A percentile compares a stretch with the other conserved stretches of the same genome.
Conservation (phyloP, 2,113 vertebrate species). For the Caranx melampygus region DNA sequence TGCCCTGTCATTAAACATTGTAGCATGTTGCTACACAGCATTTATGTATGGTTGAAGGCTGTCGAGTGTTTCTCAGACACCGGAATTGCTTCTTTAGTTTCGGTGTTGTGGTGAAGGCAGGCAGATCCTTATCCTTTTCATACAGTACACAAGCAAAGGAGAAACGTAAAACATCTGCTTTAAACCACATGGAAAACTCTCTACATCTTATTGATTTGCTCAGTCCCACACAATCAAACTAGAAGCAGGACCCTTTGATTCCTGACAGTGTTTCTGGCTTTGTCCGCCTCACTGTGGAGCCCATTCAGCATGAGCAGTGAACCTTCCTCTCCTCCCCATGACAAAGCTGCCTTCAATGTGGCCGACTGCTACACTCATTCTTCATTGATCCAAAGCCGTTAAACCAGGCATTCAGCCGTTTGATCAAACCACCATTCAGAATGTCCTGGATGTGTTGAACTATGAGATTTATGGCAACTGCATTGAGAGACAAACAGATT, state of each 20-base stretch:
- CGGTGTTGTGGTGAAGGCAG: constrained; percentile 47
- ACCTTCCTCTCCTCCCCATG: constrained; percentile 11
- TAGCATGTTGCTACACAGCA: constrained; percentile 41
- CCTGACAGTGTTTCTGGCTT: not conserved
- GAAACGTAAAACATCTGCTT: constrained; percentile 11
- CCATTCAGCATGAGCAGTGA: not conserved
- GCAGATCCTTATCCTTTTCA: constrained; percentile 25
- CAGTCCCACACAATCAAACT: constrained; percentile 22
- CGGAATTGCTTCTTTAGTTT: constrained; percentile 17
- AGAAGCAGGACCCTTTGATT: constrained; percentile 25
- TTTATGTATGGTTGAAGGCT: constrained; percentile 44
- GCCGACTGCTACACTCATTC: constrained; percentile 91
- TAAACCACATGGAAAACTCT: constrained; percentile 3
- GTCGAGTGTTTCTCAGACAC: constrained; percentile 25
- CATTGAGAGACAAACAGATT: constrained; percentile 20
- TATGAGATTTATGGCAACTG: constrained; percentile 97
- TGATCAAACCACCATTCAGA: constrained; percentile 90
- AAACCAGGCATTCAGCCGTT: constrained; percentile 89
- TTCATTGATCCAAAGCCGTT: constrained; percentile 85
- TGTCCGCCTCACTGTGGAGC: constrained; percentile 7
- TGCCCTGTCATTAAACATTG: constrained; percentile 25
- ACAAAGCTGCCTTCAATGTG: constrained; percentile 84
- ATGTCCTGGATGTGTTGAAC: constrained; percentile 99
- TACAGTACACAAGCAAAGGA: constrained; percentile 27
- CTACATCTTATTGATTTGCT: not conserved